Conservation (phyloP, 2,888 invertebrate genomes). For the Eurois occulta region DNA sequence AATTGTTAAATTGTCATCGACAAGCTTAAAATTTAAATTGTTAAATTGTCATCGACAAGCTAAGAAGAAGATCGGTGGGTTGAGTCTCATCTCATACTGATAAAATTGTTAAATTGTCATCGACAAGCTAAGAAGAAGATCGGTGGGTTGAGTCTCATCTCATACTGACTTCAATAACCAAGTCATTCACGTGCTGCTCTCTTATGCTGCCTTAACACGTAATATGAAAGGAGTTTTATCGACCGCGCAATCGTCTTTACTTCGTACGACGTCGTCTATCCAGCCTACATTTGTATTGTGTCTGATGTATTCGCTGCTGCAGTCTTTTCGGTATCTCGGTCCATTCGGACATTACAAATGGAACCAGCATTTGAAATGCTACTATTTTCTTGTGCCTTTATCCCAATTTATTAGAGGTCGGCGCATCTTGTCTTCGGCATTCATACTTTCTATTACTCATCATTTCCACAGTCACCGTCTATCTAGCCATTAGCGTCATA, state of each 20-base stretch:
- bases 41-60: too few relatives aligned
- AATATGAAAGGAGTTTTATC: not conserved
- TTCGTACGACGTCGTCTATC: not conserved
- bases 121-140: too few relatives aligned
- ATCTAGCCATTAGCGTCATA: too few relatives aligned
- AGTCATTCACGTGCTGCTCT: too few relatives aligned
- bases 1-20: too few relatives aligned
- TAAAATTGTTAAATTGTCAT: too few relatives aligned
- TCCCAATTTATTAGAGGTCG: not conserved
- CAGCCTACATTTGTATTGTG: not conserved
- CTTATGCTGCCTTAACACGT: not conserved
- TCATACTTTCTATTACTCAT: not conserved
- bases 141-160: not conserved
- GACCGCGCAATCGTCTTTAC: not conserved
- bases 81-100: too few relatives aligned
- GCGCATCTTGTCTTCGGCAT: not conserved
- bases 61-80: too few relatives aligned
- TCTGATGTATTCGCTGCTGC: not conserved
- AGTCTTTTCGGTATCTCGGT: not conserved
- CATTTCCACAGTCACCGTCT: not conserved
- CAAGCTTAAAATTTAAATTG: too few relatives aligned
- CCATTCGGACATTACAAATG: not conserved
- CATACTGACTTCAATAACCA: not conserved
- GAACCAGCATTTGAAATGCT: not conserved
- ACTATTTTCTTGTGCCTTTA: not conserved